A percentile compares a stretch with the other conserved stretches of the same genome.
Conservation (phyloP, 2,113 vertebrate genomes). For the Podiceps cristatus region DNA sequence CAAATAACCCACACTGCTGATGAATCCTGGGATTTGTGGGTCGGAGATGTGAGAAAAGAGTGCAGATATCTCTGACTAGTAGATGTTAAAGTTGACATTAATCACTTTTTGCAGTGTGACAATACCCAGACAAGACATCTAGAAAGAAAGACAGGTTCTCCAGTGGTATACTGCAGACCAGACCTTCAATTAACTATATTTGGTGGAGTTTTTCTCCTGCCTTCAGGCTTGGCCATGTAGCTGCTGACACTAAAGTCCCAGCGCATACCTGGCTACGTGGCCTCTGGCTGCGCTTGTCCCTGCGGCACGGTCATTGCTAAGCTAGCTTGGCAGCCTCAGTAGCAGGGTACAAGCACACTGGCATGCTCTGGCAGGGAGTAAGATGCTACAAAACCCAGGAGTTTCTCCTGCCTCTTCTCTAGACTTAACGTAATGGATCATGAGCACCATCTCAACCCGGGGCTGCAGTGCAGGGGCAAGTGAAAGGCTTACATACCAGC, state of each 20-base stretch:
- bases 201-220: not conserved
- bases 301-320: not conserved
- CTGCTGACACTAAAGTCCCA: not conserved
- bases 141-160: not conserved
- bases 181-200: not conserved
- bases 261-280: not conserved
- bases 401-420: not conserved
- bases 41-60: not conserved
- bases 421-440: not conserved
- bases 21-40: not conserved
- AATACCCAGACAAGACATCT: not conserved
- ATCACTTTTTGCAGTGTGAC: not conserved
- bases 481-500: not conserved
- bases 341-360: not conserved
- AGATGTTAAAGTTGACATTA: not conserved
- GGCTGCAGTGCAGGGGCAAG: not conserved
- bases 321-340: not conserved
- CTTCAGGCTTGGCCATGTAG: not conserved
- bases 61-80: not conserved
- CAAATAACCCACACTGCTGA: not conserved
- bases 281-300: not conserved
- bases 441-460: fast-evolving
- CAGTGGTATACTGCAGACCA: not conserved
- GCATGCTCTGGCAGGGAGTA: not conserved
- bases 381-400: not conserved